Conservation (phyloP, 2,797 vertebrate genomes). For the Sebastes nivosus region DNA sequence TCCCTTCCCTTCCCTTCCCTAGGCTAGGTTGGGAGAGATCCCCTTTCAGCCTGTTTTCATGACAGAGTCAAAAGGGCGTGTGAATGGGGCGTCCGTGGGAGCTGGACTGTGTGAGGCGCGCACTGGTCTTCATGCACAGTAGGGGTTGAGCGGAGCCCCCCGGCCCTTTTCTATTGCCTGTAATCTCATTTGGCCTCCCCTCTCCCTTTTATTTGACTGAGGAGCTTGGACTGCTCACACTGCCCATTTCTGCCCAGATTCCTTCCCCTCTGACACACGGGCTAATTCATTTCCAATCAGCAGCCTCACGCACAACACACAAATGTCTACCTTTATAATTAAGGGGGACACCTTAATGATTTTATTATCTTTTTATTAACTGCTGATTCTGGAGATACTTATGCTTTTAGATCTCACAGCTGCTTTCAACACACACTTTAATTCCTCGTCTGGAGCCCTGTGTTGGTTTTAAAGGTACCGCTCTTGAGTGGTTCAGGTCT, state of each 20-base stretch:
- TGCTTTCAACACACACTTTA: too few species aligned
- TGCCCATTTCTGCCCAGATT: constrained; percentile 76
- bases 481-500: too few species aligned
- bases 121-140: constrained; percentile 93
- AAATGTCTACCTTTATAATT: constrained; percentile 60
- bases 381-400: too few species aligned
- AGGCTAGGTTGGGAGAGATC: constrained; percentile 87
- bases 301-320: constrained; percentile 53
- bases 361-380: too few species aligned
- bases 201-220: constrained; percentile 82
- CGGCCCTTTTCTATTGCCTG: constrained; percentile 88
- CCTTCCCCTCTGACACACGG: constrained; percentile 78
- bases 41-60: constrained; percentile 91
- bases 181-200: constrained; percentile 92
- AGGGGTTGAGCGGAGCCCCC: constrained; percentile 93
- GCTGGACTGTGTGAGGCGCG: constrained; percentile 84
- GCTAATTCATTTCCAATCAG: constrained; percentile 78
- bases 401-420: too few species aligned
- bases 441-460: too few species aligned
- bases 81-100: constrained; percentile 94
- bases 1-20: constrained; percentile 62
- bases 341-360: not conserved
- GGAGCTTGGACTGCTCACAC: constrained; percentile 79
- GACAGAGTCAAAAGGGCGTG: constrained; percentile 96
- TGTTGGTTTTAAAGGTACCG: too few species aligned